Evolutionary conservation across 2,888 invertebrate genomes (phyloP).

Genomic region (Ferrisia virgata): DNA sequence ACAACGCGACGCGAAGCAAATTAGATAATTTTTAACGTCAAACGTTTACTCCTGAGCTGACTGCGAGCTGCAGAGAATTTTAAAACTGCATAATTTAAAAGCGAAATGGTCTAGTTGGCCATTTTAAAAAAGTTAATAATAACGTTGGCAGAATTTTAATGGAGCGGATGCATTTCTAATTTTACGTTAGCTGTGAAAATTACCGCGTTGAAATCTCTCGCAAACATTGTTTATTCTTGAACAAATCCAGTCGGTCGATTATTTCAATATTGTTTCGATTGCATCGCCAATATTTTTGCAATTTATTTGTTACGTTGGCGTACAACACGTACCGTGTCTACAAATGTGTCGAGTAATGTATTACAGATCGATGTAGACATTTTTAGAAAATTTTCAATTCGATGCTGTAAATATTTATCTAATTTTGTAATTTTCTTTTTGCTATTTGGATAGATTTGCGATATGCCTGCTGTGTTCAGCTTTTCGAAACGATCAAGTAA

Average conservation of each 20-base stretch:
- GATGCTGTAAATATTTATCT: background rate
- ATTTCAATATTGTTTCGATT: background rate
- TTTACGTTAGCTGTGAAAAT: background rate
- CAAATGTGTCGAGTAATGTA: background rate
- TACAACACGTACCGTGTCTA: background rate
- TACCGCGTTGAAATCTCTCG: background rate
- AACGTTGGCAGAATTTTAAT: slow-evolving; percentile 27
- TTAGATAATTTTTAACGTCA: slow-evolving; percentile 3
- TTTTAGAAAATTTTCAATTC: background rate
- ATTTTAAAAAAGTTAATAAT: background rate
- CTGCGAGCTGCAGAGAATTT: background rate
- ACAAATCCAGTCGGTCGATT: background rate
- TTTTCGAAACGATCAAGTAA: too few species aligned
- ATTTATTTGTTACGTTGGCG: background rate
- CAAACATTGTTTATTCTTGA: background rate
- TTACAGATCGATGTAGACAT: background rate
- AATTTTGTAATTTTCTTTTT: background rate
- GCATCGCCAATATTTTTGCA: background rate
- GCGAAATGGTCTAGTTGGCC: background rate
- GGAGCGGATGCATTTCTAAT: slow-evolving; percentile 27
- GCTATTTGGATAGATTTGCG: too few species aligned
- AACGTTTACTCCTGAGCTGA: too few species aligned
- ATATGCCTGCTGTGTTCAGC: too few species aligned
- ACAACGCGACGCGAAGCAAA: background rate
- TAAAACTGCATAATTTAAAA: background rate